These are phyloP conservation scores for Lingula anatina DNA, from an alignment of 2,888 invertebrate genomes.

Conservation along the genomic window DNA sequence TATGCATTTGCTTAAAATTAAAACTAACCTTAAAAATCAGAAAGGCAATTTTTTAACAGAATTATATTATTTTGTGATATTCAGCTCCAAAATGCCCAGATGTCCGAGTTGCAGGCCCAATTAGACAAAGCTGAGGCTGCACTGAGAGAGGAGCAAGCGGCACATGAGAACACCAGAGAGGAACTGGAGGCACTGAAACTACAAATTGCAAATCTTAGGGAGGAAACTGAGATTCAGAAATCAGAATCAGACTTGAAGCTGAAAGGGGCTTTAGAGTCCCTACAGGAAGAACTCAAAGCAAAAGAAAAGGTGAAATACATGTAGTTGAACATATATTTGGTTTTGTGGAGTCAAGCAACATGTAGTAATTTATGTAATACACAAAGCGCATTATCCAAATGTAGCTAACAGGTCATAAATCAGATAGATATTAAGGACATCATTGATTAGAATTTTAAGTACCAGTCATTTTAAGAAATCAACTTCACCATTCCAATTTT, in stretches of 20 bases:
- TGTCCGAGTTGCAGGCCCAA: slow-evolving; percentile 16
- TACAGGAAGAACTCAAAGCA: slow-evolving; percentile 25
- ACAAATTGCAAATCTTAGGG: slow-evolving; percentile 23
- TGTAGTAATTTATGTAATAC: too few relatives aligned
- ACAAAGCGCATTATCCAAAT: too few relatives aligned
- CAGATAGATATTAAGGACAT: too few relatives aligned
- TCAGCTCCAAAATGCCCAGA: slow-evolving; percentile 11
- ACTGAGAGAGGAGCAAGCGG: slow-evolving; percentile 28
- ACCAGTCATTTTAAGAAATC: not conserved
- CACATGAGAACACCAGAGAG: slow-evolving; percentile 32
- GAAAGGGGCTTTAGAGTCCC: slow-evolving; percentile 15
- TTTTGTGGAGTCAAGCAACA: too few relatives aligned
- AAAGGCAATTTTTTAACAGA: too few relatives aligned
- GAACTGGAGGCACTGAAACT: slow-evolving; percentile 35
- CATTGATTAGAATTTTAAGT: too few relatives aligned
- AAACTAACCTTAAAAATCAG: too few relatives aligned
- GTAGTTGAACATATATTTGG: too few relatives aligned
- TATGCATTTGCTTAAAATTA: too few relatives aligned
- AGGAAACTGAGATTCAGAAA: slow-evolving; percentile 24
- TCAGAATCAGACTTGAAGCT: slow-evolving; percentile 22
- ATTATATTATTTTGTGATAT: not conserved
- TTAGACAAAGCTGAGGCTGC: slow-evolving; percentile 24
- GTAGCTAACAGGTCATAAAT: too few relatives aligned
- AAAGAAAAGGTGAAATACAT: slow-evolving; percentile 30
- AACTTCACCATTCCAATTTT: too few relatives aligned